These are phyloP conservation scores for Brachionus koreanus DNA, from an alignment of 1,140 invertebrate species.

Conservation along the genomic window DNA sequence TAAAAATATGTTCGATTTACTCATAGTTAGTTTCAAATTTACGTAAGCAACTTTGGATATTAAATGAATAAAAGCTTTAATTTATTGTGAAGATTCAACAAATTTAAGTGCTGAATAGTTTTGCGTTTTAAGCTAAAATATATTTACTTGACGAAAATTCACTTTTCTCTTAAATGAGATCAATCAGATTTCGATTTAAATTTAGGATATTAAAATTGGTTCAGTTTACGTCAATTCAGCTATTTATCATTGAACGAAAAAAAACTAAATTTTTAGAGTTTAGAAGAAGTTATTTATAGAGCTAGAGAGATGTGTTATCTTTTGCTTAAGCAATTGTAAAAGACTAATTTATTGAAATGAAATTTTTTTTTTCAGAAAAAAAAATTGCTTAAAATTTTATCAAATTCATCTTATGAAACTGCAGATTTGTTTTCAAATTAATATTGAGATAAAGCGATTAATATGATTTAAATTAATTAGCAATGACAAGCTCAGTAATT, in stretches of 20 bases:
- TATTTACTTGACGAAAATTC: neutral
- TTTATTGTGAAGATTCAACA: neutral
- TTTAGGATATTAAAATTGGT: neutral
- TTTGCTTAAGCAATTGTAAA: too few relatives aligned
- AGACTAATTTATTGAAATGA: too few relatives aligned
- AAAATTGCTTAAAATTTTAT: too few relatives aligned
- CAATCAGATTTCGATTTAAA: neutral
- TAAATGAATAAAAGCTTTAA: neutral
- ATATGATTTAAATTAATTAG: too few relatives aligned
- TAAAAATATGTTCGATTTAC: neutral
- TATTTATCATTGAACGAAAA: neutral
- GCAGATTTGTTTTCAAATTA: too few relatives aligned
- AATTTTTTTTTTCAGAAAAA: too few relatives aligned
- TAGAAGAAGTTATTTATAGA: neutral
- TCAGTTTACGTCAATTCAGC: neutral
- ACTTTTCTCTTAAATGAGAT: neutral
- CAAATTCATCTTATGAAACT: too few relatives aligned
- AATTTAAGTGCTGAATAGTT: neutral
- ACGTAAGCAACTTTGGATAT: neutral
- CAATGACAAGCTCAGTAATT: too few relatives aligned
- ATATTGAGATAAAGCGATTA: too few relatives aligned
- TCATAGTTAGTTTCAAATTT: neutral
- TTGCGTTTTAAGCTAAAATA: neutral
- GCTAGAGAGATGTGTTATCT: too few relatives aligned
- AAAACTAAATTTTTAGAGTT: neutral